Conservation (phyloP, 2,113 vertebrate species). For the Oreotrochilus melanogaster region DNA sequence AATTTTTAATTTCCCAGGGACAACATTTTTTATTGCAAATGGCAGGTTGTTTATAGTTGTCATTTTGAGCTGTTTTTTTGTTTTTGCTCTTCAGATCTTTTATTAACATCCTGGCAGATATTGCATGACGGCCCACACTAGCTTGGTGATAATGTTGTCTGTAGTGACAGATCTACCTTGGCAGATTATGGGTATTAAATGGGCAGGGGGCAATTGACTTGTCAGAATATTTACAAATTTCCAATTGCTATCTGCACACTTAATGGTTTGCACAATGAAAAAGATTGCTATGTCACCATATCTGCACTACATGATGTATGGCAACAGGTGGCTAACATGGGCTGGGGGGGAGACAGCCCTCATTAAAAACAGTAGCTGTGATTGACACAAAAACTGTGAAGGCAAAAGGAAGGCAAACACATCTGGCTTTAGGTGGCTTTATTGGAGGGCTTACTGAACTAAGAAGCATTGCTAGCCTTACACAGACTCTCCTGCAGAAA, state of each 20-base stretch:
- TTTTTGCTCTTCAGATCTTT: neutral
- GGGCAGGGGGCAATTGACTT: slow-evolving; percentile 46
- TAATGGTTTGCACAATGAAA: slow-evolving; percentile 11
- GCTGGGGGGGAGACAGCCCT: neutral
- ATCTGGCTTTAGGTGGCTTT: neutral
- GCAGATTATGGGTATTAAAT: slow-evolving; percentile 35
- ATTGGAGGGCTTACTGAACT: neutral
- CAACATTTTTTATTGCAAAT: neutral
- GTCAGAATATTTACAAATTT: slow-evolving; percentile 60
- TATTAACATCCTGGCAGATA: slow-evolving; percentile 19
- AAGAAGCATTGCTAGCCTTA: neutral
- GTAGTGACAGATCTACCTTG: neutral
- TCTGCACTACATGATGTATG: neutral
- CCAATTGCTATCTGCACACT: neutral
- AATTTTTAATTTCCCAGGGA: slow-evolving; percentile 6
- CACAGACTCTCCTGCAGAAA: neutral
- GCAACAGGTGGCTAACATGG: neutral
- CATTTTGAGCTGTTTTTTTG: neutral
- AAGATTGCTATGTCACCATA: neutral
- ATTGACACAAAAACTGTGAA: neutral
- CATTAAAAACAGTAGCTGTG: slow-evolving; percentile 25
- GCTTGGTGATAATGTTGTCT: slow-evolving; percentile 15
- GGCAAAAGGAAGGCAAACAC: neutral
- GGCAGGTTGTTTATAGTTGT: neutral
- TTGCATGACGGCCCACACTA: neutral